Base-by-base conservation (phyloP, 2,797 vertebrate genomes). In the Sebastes steindachneri region DNA sequence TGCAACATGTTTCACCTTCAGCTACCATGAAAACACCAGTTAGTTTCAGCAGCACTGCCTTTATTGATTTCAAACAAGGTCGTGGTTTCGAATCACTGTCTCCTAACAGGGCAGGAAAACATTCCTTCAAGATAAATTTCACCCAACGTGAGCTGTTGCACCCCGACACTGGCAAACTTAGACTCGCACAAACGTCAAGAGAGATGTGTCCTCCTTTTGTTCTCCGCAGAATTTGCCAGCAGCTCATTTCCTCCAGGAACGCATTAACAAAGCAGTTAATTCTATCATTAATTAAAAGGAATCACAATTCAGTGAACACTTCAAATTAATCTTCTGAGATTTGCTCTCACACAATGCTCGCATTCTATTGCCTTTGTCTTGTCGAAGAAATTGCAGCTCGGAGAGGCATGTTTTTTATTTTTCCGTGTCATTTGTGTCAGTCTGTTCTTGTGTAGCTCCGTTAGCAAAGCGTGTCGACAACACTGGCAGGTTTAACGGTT, bases 211-310 rank as follows among this genome's bases (percentile, higher is more conserved):
- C 87, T 94, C 92, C 92, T 95, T 95, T 96, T 96, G 93, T 96
- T 95, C 80, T 58, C 80, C 23, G 83, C 86, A 54, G 88, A 89
- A 89, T 91, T 88, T 90, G 92, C 94, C 93, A 80, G 90, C 89
- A 94, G 94, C 92, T 95, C 91, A 94, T 92, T 94, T 95, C 95
- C 94, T 94, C 92, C 67, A 95, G 95, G 95, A 96, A 94, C 89
- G 77, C 93, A 93, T 95, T 95, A 95, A 96, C 94, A 96, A 94
- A 95, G 94, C 93, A 90, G 92, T 95, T 96, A 95, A 95, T 95
- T 96, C 93, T 95, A 79, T 93, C 93, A 94, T 96, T 96, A 96
- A 96, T 96, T 96, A 94, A 95, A 96, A 93, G 86, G 94, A 95
- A 96, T 95, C 94, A 95, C 94, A 95, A 96, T 93, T 93, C 93